Evolutionary conservation across 2,113 vertebrate genomes (phyloP).

Genomic region (Odobenus rosmarus): DNA sequence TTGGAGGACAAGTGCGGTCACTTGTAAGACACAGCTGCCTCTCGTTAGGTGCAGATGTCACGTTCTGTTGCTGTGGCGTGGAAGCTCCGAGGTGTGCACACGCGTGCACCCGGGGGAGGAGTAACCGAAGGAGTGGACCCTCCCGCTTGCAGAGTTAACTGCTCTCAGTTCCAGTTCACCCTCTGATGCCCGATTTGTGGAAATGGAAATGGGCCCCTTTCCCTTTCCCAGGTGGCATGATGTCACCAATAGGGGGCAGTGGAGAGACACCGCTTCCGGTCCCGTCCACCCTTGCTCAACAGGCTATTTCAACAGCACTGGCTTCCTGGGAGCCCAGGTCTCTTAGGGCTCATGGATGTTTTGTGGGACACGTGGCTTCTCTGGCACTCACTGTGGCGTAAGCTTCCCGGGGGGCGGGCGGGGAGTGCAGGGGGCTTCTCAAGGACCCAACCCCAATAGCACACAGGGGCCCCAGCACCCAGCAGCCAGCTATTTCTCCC

Average conservation of each 20-base stretch:
- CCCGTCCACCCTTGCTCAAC: accelerated
- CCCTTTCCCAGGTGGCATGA: background rate
- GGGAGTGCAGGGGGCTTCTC: background rate
- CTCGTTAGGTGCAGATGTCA: background rate
- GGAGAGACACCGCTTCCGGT: background rate
- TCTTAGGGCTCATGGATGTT: background rate
- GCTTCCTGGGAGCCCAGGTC: background rate
- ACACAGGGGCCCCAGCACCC: background rate
- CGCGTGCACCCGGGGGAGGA: accelerated
- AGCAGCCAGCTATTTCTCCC: background rate
- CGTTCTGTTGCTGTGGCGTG: background rate
- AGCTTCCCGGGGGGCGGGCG: accelerated
- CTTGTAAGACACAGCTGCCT: background rate
- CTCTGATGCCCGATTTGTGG: background rate
- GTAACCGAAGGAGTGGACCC: accelerated
- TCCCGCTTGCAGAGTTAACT: background rate
- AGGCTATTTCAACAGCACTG: background rate
- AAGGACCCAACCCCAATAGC: background rate
- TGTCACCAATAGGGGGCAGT: slow-evolving; percentile 47
- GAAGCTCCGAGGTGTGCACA: background rate
- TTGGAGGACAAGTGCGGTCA: background rate
- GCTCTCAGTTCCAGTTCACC: background rate
- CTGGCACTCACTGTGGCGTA: background rate
- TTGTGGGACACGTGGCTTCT: background rate
- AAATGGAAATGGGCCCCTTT: background rate